These are phyloP conservation scores for Xiphophorus couchianus DNA, from an alignment of 2,113 vertebrate genomes.

Conservation along the genomic window DNA sequence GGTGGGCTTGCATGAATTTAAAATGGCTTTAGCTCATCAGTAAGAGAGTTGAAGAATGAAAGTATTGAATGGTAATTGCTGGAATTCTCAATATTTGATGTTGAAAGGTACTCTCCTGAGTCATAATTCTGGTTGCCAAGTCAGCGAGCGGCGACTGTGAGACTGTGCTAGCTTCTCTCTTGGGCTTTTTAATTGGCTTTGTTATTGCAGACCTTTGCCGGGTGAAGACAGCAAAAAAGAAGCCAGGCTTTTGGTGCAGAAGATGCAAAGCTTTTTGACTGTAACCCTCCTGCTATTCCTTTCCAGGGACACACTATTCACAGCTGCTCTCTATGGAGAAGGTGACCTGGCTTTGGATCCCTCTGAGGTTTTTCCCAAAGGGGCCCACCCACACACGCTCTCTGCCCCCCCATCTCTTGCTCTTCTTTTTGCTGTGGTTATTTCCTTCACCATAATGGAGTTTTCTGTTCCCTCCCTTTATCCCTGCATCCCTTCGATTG, in stretches of 20 bases:
- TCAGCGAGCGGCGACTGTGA: slow-evolving; percentile 71
- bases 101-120: slow-evolving; percentile 74
- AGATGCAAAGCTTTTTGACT: slow-evolving; percentile 62
- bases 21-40: slow-evolving; percentile 53
- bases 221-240: slow-evolving; percentile 62
- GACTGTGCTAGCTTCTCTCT: slow-evolving; percentile 62
- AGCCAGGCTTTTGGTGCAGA: slow-evolving; percentile 52
- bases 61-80: slow-evolving; percentile 69
- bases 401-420: background rate
- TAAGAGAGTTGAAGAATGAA: slow-evolving; percentile 46
- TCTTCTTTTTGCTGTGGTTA: slow-evolving; percentile 61
- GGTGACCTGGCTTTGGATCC: slow-evolving; percentile 72
- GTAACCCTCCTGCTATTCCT: slow-evolving; percentile 62
- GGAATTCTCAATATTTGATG: slow-evolving; percentile 64
- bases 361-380: slow-evolving; percentile 59
- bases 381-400: slow-evolving; percentile 42
- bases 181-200: slow-evolving; percentile 80
- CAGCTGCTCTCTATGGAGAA: slow-evolving; percentile 76
- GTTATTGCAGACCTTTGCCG: slow-evolving; percentile 76
- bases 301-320: slow-evolving; percentile 66
- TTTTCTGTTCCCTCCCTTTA: slow-evolving; percentile 25
- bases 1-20: slow-evolving; percentile 45
- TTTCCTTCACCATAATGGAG: slow-evolving; percentile 60
- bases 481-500: slow-evolving; percentile 52
- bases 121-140: slow-evolving; percentile 73